A percentile compares a stretch with the other conserved stretches of the same genome.
These are phyloP conservation scores for Halcyon leucocephala DNA, from an alignment of 2,797 vertebrate genomes.

Conservation along the genomic window DNA sequence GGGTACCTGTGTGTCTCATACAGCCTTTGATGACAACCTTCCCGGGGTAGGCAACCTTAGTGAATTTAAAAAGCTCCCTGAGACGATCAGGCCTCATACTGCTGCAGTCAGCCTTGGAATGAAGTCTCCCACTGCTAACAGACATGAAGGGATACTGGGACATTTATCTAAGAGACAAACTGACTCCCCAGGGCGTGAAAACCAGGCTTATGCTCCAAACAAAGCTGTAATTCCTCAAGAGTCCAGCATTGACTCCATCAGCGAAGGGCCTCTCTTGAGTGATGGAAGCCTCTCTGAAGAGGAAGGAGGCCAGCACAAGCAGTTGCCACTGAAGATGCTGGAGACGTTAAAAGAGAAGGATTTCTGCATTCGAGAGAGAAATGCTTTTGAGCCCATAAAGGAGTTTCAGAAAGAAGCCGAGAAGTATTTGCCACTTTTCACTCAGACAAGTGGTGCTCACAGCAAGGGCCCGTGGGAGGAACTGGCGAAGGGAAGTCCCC, in stretches of 20 bases:
- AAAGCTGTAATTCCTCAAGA: slow-evolving; percentile 60
- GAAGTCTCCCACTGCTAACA: slow-evolving; percentile 56
- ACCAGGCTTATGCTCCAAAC: slow-evolving; percentile 22
- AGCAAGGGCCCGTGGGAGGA: slow-evolving; percentile 89
- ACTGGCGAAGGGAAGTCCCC: slow-evolving; percentile 91
- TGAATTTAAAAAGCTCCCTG: slow-evolving; percentile 80
- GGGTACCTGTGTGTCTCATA: slow-evolving; percentile 80
- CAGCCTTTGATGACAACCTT: slow-evolving; percentile 82
- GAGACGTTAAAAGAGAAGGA: slow-evolving; percentile 78
- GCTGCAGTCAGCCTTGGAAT: slow-evolving; percentile 70
- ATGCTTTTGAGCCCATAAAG: slow-evolving; percentile 80
- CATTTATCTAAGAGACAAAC: slow-evolving; percentile 68
- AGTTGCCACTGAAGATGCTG: slow-evolving; percentile 55
- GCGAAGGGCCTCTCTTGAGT: slow-evolving; percentile 90
- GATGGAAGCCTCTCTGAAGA: slow-evolving; percentile 89
- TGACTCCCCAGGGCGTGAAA: slow-evolving; percentile 45
- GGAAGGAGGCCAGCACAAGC: slow-evolving; percentile 64
- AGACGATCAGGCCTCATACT: slow-evolving; percentile 70
- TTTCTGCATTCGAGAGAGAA: slow-evolving; percentile 78
- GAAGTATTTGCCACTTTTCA: slow-evolving; percentile 77
- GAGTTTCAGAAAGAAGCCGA: slow-evolving; percentile 92
- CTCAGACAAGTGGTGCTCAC: slow-evolving; percentile 69
- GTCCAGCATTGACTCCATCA: slow-evolving; percentile 90
- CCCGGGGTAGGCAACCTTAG: slow-evolving; percentile 87
- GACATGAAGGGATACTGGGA: slow-evolving; percentile 68